Evolutionary conservation across 2,888 invertebrate species (phyloP), one percentile per base, ranked within the genome.

Genomic region (Ochropleura leucogaster): DNA sequence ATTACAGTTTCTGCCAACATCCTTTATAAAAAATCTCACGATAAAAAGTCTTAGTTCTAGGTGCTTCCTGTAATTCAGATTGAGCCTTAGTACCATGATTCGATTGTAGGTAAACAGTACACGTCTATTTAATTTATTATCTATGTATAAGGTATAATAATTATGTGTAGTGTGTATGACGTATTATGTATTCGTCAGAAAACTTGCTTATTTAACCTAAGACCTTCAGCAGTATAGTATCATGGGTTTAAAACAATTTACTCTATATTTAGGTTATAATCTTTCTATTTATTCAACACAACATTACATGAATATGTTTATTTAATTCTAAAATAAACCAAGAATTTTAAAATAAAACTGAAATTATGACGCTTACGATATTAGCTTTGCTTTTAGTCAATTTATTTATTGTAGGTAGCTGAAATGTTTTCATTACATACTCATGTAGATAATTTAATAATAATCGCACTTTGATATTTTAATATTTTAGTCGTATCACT

Each of bases 401-500:
- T 59, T 46, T 18, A 20, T 47, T 67, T 44, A 10, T 49, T 7
- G 51, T 75, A 79, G 44, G 42, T 76, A 79, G 68, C 68, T 70
- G 62, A 72, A 67, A 74, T 75, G 18, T 55, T 30, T 65, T 55
- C 30, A 65, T 60, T 68, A 72, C 6, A n/a, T 72, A 60, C 53
- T 42, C 69, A 60, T 46, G 68, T 84, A 77, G 74, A 76, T 83
- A 77, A 76, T 76, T 72, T 57, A 65, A 65, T 70, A 77, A 59
- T 79, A 68, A 73, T 75, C 60, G 77, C 74, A 82, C 74, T 68
- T 68, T 59, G 70, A n/a, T 66, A 77, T 70, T 55, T 80, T 75
- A 68, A 65, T 74, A 74, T n/a, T 70, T 82, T 66, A 65, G 72
- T 82, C 70, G 42, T 86, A 85, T 86, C 86, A 86, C 47, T 77